phyloP scores from a whole-genome alignment of 1,140 invertebrate genomes.

The Venustaconcha ellipsiformis region DNA sequence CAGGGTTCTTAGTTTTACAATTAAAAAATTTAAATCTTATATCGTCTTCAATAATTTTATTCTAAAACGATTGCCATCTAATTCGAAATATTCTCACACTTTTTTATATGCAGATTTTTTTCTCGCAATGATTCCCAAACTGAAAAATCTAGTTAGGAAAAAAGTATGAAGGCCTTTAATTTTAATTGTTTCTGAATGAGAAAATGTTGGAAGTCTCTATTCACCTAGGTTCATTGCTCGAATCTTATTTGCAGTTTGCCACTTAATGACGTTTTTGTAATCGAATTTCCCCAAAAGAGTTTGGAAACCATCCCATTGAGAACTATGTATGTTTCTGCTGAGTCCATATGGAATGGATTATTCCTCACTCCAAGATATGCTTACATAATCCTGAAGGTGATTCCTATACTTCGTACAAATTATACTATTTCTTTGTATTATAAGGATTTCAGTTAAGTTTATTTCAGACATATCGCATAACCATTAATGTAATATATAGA shows the following conservation, averaged over 20 bases:
- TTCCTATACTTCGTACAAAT: background rate
- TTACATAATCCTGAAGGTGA: background rate
- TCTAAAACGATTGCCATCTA: no score
- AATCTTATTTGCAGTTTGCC: conserved; percentile 34
- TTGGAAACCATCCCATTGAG: conserved; percentile 58
- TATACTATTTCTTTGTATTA: background rate
- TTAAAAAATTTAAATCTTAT: no score
- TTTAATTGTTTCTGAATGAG: conserved; percentile 29
- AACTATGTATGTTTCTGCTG: conserved; percentile 48
- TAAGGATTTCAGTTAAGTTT: no score
- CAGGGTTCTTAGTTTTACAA: no score
- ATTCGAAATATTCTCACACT: no score
- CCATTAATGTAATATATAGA: no score
- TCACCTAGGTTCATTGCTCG: conserved; percentile 26
- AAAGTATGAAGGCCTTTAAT: conserved; percentile 30
- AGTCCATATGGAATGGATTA: conserved; percentile 6
- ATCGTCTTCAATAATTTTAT: no score
- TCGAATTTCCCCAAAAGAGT: conserved; percentile 58
- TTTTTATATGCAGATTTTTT: no score
- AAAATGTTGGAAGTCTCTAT: conserved; percentile 46
- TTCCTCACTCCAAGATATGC: background rate
- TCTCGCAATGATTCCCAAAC: no score
- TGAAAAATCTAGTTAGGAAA: background rate
- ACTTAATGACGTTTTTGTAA: conserved; percentile 63
- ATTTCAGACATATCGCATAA: no score